A percentile compares a stretch with the other conserved stretches of the same genome.
Conservation (phyloP, 2,113 vertebrate species). For the Gambusia affinis region DNA sequence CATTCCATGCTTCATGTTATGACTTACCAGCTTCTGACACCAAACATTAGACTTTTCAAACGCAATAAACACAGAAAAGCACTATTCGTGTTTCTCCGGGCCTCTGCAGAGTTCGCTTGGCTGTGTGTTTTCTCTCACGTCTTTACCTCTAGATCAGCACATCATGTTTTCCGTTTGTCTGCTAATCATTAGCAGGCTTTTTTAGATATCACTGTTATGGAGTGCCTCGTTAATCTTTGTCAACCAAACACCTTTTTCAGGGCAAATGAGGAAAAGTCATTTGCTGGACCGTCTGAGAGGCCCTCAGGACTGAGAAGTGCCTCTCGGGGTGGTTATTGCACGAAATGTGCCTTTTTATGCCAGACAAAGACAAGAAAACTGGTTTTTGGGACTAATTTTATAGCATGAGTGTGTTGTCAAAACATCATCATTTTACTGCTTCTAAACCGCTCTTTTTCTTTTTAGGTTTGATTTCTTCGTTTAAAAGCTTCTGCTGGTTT, state of each 20-base stretch:
- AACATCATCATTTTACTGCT: not conserved
- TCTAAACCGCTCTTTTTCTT: not conserved
- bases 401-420: not conserved
- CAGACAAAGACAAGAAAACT: not conserved
- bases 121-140: not conserved
- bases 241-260: conserved; percentile 14
- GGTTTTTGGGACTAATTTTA: not conserved
- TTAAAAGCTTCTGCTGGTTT: not conserved
- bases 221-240: conserved; percentile 28
- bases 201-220: conserved; percentile 6
- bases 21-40: not conserved
- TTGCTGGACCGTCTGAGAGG: not conserved
- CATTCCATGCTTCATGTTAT: not conserved
- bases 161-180: conserved; percentile 17
- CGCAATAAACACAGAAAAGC: not conserved
- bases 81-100: not conserved
- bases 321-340: conserved; percentile 14
- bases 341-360: not conserved
- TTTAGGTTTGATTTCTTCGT: not conserved
- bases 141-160: not conserved
- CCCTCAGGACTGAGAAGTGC: not conserved
- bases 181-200: conserved; percentile 28
- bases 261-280: conserved; percentile 8
- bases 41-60: not conserved
- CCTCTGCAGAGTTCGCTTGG: not conserved